phyloP scores from a whole-genome alignment of 2,113 vertebrate species.

The Cynocephalus volans region DNA sequence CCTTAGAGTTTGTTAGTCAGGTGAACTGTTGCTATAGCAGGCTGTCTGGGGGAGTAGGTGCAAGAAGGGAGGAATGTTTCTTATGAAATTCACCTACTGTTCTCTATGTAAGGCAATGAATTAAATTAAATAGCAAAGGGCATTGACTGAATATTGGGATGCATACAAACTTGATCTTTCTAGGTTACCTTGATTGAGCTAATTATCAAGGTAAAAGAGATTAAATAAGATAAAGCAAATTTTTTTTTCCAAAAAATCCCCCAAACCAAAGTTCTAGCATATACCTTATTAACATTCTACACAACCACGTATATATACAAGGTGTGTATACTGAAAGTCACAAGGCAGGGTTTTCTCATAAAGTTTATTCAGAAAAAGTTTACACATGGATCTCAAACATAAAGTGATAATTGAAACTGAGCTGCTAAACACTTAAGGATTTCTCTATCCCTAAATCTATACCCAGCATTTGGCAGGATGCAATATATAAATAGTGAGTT shows the following conservation, averaged over 20 bases:
- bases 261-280: background rate
- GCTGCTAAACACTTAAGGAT: background rate
- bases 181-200: background rate
- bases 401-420: background rate
- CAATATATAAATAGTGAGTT: background rate
- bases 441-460: background rate
- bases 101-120: background rate
- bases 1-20: background rate
- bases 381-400: background rate
- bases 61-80: background rate
- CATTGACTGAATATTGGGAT: background rate
- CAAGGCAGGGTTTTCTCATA: background rate
- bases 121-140: background rate
- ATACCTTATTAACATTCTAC: background rate
- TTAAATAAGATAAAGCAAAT: background rate
- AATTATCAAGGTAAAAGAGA: background rate
- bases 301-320: background rate
- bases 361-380: background rate
- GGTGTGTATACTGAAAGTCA: background rate
- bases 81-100: background rate
- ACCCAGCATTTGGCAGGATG: background rate
- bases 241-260: background rate
- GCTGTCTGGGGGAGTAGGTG: rapidly evolving
- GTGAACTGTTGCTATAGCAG: background rate
- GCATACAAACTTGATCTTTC: background rate